Percentiles rank a stretch among this genome's conserved stretches.
phyloP scores from a whole-genome alignment of 2,113 vertebrate species.

The Lynx canadensis region DNA sequence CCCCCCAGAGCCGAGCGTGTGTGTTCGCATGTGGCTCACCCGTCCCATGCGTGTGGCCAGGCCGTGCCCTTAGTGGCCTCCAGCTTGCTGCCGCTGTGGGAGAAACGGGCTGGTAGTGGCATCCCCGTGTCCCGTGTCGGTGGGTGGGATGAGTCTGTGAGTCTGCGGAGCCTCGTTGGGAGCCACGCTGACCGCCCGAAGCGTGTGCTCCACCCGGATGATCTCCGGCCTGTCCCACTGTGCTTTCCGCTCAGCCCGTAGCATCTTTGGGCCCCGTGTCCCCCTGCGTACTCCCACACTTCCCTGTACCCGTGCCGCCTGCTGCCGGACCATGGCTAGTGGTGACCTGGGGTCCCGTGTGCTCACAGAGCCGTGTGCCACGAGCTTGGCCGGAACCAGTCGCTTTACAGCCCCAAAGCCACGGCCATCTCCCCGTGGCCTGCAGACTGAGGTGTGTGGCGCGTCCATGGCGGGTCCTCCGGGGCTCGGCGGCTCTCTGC shows the following conservation, averaged over 20 bases:
- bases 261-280: not conserved
- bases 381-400: not conserved
- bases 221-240: not conserved
- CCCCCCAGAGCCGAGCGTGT: not conserved
- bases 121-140: not conserved
- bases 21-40: rapidly evolving
- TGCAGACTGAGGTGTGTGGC: not conserved
- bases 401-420: too few species aligned
- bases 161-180: not conserved
- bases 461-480: rapidly evolving
- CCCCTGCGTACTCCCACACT: not conserved
- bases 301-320: not conserved
- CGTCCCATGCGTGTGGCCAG: too few species aligned
- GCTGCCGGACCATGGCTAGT: too few species aligned
- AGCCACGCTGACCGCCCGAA: not conserved
- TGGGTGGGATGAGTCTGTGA: too few species aligned
- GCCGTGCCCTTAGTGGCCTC: rapidly evolving
- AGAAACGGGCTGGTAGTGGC: too few species aligned
- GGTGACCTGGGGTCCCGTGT: rapidly evolving
- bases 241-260: rapidly evolving
- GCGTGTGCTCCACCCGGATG: not conserved
- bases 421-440: not conserved
- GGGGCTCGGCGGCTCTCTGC: rapidly evolving
- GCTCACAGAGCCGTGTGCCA: not conserved
- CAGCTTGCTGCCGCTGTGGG: rapidly evolving